Base-by-base conservation (phyloP, 2,888 invertebrate genomes). In the Scrobipalpa atriplicella region DNA sequence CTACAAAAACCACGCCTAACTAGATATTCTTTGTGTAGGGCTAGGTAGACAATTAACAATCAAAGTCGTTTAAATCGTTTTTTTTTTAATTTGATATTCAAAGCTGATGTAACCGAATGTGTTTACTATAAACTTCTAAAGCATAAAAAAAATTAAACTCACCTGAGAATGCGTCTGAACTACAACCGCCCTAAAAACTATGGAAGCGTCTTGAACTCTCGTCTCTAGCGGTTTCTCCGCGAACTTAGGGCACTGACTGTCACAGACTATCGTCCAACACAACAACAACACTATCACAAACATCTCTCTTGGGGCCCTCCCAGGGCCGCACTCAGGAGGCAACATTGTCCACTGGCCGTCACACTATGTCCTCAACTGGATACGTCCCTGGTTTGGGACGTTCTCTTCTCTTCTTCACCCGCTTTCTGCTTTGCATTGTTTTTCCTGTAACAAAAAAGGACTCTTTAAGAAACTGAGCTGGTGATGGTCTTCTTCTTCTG, bases 131-230 rank as follows among this genome's bases (percentile, higher is more conserved):
- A n/a, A n/a, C n/a, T n/a, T 18, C n/a, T 2, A 51, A 51, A 13
- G n/a, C 10, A 52, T 19, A 18, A 18, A 52, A 52, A 18, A 39
- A 16, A 1, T 9, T 16, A 1, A 64, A 64, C 88, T 84, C 64
- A 92, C 92, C 89, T 89, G 86, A 78, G 78, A 86, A 79, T 90
- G 85, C 64, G 89, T 84, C 71, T 92, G 89, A 56, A 92, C 86
- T 61, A 91, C 90, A 66, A 93, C 92, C 10, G 92, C 93, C 68
- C 93, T 87, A 83, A 94, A 93, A 77, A 94, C 93, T 81, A 94
- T 90, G 51, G 92, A 87, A 70, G 94, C 92, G 69, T 92, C 90
- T 78, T 93, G 88, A 67, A 93, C 90, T 73, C 94, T 79, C 54
- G 93, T 93, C 83, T 94, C 93, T 18, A 94, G 83, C 51, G 92